Evolutionary conservation across 2,797 vertebrate genomes (phyloP), one percentile per base, ranked within the genome.

Genomic region (Gallinago solitaria): DNA sequence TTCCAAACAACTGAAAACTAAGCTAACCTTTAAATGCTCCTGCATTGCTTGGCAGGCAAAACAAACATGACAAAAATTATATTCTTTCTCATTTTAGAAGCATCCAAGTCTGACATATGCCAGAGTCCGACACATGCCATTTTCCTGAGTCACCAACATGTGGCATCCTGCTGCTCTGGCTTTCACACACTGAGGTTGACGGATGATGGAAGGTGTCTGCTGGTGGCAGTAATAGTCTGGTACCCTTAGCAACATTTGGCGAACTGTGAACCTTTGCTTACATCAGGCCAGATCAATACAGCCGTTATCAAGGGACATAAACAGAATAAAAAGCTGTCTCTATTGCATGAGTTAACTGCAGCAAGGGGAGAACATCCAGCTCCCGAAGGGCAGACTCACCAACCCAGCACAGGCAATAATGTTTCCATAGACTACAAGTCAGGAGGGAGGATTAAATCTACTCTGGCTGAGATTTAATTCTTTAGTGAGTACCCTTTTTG

Each of bases 271-370:
- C 94, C 83, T 95, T 80, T 96, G 95, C 85, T 97, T 96, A 95
- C 88, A 91, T 95, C 76, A 83, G 92, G 83, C 43, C 92, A 77
- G 96, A 95, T 97, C 96, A 92, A 97, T 96, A 96, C 80, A 77
- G 73, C 83, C 84, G 71, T 96, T 97, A 96, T 59, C 95, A 94
- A 82, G 86, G 87, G 83, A 96, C 84, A 92, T 94, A 97, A 97
- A 96, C 87, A 88, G 93, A 91, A 96, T 92, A 95, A 95, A 96
- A 95, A 82, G 77, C 83, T 75, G 63, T 95, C 91, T 92, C 83
- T 91, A 69, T 81, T 90, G 96, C 89, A 94, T 60, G 94, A 94
- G 95, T 97, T 97, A 97, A 97, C 89, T 78, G 87, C 84, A 81
- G 91, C 83, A 96, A 93, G 93, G 93, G 83, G 75, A 96, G 93